A percentile compares a stretch with the other conserved stretches of the same genome.
phyloP scores from a whole-genome alignment of 2,888 invertebrate genomes.

The Imbricaverruca yamaguchii region DNA sequence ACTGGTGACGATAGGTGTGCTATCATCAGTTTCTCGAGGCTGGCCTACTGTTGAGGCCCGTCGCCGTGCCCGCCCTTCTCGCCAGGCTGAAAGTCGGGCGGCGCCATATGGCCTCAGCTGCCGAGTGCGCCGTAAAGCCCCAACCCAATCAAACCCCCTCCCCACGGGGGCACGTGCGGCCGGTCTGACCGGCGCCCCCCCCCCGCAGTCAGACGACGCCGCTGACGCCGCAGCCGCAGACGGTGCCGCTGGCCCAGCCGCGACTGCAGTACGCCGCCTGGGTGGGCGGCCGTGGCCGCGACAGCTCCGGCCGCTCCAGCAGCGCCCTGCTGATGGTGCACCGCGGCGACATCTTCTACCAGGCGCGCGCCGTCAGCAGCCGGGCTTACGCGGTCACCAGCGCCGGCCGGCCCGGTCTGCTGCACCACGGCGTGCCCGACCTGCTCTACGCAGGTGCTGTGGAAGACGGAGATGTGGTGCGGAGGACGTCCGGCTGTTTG shows the following conservation, averaged over 20 bases:
- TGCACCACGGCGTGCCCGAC: background rate
- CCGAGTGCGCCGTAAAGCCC: no score
- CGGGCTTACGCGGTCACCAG: background rate
- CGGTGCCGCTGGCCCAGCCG: background rate
- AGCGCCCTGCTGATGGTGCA: constrained; percentile 11
- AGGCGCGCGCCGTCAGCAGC: background rate
- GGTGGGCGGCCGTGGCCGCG: background rate
- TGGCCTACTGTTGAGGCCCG: no score
- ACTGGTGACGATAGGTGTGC: no score
- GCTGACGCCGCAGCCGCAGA: no score
- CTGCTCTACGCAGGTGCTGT: background rate
- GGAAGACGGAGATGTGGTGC: background rate
- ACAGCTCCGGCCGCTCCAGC: background rate
- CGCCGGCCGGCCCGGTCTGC: background rate
- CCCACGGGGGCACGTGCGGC: no score
- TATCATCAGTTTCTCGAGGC: no score
- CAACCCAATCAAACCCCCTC: no score
- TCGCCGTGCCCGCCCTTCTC: no score
- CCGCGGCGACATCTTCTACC: background rate
- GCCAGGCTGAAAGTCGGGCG: no score
- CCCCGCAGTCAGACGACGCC: background rate
- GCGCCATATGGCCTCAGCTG: no score
- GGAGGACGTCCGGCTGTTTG: no score
- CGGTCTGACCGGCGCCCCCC: no score
- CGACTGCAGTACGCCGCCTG: background rate